Percentiles rank a stretch among this genome's conserved stretches.
phyloP scores from a whole-genome alignment of 2,797 vertebrate species.

The Cygnus olor region DNA sequence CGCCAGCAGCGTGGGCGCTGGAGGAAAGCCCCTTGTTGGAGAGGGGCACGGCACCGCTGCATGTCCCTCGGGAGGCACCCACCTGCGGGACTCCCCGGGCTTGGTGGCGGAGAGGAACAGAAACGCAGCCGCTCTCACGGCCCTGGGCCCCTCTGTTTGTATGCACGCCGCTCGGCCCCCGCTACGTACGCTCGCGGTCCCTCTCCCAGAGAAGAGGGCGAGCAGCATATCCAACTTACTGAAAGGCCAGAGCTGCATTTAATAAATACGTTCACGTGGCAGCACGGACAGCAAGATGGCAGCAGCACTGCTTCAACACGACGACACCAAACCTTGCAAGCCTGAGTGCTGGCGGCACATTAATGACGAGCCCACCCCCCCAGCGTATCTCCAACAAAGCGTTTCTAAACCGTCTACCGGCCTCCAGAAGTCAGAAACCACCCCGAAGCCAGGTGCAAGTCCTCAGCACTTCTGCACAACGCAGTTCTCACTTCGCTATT shows the following conservation, averaged over 20 bases:
- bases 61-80: not conserved
- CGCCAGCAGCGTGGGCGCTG: accelerated
- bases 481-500: slow-evolving; percentile 46
- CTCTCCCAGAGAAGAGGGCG: not conserved
- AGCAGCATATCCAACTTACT: not conserved
- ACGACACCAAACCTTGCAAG: not conserved
- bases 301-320: slow-evolving; percentile 6
- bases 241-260: slow-evolving; percentile 30
- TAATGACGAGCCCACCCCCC: slow-evolving; percentile 53
- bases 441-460: slow-evolving; percentile 36
- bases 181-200: not conserved
- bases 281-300: not conserved
- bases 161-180: not conserved
- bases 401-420: slow-evolving; percentile 24
- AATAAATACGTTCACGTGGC: slow-evolving; percentile 26
- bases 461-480: not conserved
- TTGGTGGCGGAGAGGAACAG: not conserved
- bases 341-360: slow-evolving; percentile 36
- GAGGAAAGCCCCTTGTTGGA: not conserved
- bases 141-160: slow-evolving; percentile 7
- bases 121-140: slow-evolving; percentile 1
- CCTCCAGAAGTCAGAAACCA: slow-evolving; percentile 34
- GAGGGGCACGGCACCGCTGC: too few species aligned
- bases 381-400: not conserved
- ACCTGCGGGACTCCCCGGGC: not conserved